Base-by-base conservation (phyloP, 1,140 invertebrate species). In the Papilio xuthus region DNA sequence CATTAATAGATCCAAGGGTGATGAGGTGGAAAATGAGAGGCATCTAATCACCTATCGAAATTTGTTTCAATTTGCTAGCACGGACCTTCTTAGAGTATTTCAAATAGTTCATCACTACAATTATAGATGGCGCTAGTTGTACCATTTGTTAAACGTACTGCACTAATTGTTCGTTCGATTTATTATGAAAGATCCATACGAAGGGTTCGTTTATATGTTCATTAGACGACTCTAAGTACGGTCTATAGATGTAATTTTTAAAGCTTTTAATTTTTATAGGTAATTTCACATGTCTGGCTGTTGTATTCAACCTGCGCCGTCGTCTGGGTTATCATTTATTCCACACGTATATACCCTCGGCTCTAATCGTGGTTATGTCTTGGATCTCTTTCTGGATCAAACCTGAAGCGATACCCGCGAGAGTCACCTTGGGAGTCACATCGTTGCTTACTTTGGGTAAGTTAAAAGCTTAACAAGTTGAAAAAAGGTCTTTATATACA, bases 311-410 rank as follows among this genome's bases (percentile, higher is more conserved):
- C 92, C 93, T 98, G 72, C 95, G 96, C 28, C 95, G 97, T 41
- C 95, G 97, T n/a, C 93, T 98, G 26, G 97, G 97, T 12, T 98
- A 98, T 92, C 97, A 98, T 92, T 93, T 98, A 20, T 98, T 98
- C 86, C 97, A 98, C 92, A 98, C 97, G 0, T 98, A 98, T 92
- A 97, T 98, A 85, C 98, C 97, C 3, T 98, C 97, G 15, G 97
- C 97, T 1, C 93, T 98, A 70, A 98, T 98, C 89, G 97, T 98
- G 63, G 97, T 98, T 79, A 98, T 98, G 97, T 98, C 97, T 13
- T 98, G 97, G 97, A 98, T 98, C 83, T 98, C 97, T 9, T 98
- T 98, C 91, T 98, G 97, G 97, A 98, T 98, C 81, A 98, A 98
- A 90, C 97, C 97, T 2, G 97, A 98, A 92, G 97, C 97, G 4